Percentiles rank a stretch among this genome's conserved stretches.
Conservation (phyloP, 2,888 invertebrate species). For the Drosophila atripex region DNA sequence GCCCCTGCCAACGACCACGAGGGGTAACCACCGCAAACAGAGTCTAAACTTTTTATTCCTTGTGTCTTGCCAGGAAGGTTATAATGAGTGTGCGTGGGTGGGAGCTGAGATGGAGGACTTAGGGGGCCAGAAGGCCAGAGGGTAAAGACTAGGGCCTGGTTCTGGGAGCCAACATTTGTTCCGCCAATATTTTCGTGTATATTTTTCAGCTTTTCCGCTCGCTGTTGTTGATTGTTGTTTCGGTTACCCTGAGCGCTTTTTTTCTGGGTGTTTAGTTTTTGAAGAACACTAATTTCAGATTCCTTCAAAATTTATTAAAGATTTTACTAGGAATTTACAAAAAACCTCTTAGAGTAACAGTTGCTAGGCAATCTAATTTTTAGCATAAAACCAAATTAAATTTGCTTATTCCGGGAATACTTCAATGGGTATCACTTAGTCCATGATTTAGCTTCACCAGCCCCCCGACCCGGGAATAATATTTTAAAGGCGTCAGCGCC, state of each 20-base stretch:
- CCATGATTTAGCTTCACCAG: slow-evolving; percentile 3
- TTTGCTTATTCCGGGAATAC: background rate
- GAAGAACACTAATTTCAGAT: background rate
- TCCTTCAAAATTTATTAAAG: background rate
- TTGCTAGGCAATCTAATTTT: background rate
- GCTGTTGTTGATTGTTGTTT: slow-evolving; percentile 64
- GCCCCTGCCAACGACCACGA: slow-evolving; percentile 16
- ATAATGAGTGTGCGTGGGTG: slow-evolving; percentile 56
- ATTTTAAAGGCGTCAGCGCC: slow-evolving; percentile 58
- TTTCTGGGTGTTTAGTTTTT: background rate
- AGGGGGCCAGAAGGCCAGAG: slow-evolving; percentile 1
- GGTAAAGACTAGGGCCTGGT: background rate
- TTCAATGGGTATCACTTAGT: slow-evolving; percentile 23
- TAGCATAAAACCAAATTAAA: background rate
- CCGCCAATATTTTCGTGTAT: slow-evolving; percentile 70
- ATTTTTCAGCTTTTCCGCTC: slow-evolving; percentile 64
- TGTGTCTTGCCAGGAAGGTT: slow-evolving; percentile 47
- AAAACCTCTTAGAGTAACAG: background rate
- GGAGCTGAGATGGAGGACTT: background rate
- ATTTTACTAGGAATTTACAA: background rate
- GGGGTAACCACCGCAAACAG: slow-evolving; percentile 60
- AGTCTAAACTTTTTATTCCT: slow-evolving; percentile 44
- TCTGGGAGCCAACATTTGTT: slow-evolving; percentile 56
- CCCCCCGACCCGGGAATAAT: slow-evolving; percentile 13
- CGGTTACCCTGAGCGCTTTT: background rate